Evolutionary conservation across 2,888 invertebrate genomes (phyloP), one percentile per base, ranked within the genome.

Genomic region (Fabriciana adippe): DNA sequence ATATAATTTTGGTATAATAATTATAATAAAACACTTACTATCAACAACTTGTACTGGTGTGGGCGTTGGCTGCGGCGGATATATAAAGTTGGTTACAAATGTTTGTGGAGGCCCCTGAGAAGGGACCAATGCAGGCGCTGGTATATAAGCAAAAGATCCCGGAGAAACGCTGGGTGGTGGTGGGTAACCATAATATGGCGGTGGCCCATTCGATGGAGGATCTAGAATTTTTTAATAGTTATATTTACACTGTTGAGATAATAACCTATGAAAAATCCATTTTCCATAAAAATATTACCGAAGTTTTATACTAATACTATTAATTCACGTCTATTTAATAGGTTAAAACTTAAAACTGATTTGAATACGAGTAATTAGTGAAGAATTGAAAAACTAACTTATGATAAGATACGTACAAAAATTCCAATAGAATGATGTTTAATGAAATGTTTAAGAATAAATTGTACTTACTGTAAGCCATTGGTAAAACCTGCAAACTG

Each of bases 101-200:
- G 74, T 74, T 6, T 77, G 77, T 2, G 69, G 72, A 16, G 82
- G 78, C 2, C 75, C 78, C 4, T 81, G 85, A 0, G 81, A 85
- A 76, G 90, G 90, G 86, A 90, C 84, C 83, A 89, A 82, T 11
- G 89, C 82, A 0, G 89, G 89, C 0, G 90, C 72, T 0, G 89
- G 89, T n/a, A 90, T 76, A 76, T 87, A 90, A 0, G 87, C 71
- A 66, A 80, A 84, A 0, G 76, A 74, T 6, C 81, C 82, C 0
- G 79, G 77, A 2, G 26, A 16, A 1, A 59, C 75, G 0, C 72
- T 73, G 0, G 78, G 74, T 0, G 81, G 79, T 0, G 79, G 75
- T 2, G 78, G 79, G 57, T 81, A 80, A 8, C 79, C 77, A 55
- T 76, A 77, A 66, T 81, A 79, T 0, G 81, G 81, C 0, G 79